These are phyloP conservation scores for Osmoderma eremita DNA, from an alignment of 2,888 invertebrate species.

Conservation along the genomic window DNA sequence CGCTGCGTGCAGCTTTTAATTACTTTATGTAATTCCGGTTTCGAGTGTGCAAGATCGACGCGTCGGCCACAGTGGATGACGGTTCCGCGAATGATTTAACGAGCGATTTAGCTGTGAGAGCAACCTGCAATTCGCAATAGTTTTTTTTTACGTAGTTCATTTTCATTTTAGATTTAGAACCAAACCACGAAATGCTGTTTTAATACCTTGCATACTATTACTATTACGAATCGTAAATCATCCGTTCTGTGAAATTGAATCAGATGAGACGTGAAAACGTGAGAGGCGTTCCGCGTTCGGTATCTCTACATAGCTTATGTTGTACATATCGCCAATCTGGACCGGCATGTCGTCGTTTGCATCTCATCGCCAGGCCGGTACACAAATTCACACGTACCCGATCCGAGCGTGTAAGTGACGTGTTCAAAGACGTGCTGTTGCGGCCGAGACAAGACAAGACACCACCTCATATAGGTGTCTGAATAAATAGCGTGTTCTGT, in stretches of 20 bases:
- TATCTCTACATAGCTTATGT: neutral
- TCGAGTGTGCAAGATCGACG: neutral
- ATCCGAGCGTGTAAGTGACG: slow-evolving; percentile 1
- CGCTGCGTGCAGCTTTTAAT: slow-evolving; percentile 18
- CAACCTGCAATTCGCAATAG: no score
- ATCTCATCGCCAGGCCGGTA: slow-evolving; percentile 4
- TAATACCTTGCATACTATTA: no score
- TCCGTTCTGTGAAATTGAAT: no score
- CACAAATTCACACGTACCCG: slow-evolving; percentile 21
- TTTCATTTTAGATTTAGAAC: no score
- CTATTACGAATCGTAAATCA: no score
- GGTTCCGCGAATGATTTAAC: slow-evolving; percentile 10
- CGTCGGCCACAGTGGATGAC: neutral
- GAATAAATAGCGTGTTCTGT: slow-evolving; percentile 37
- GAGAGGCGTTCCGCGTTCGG: no score
- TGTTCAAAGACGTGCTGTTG: neutral
- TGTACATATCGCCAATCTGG: neutral
- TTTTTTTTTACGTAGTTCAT: no score
- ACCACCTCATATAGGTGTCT: slow-evolving; percentile 28
- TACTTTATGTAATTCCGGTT: slow-evolving; percentile 24
- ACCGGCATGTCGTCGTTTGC: neutral
- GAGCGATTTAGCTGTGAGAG: neutral
- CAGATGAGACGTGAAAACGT: no score
- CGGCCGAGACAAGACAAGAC: slow-evolving; percentile 25
- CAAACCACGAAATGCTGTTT: no score